Base-by-base conservation (phyloP, 92 coral and sea anemone species). In the Bergia puertoricense region DNA sequence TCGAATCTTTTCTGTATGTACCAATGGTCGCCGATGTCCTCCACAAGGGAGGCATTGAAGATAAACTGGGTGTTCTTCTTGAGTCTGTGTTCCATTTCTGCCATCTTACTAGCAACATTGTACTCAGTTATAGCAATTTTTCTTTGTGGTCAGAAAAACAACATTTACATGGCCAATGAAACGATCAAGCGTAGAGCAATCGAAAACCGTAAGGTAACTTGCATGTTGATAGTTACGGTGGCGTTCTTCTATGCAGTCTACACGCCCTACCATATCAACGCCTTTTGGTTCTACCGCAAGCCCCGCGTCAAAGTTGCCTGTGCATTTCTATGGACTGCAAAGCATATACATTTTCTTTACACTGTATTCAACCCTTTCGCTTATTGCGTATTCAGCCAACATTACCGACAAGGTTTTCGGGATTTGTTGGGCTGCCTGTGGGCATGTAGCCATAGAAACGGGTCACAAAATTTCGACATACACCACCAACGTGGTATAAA, bases 51-150 rank as follows among this genome's bases (percentile, higher is more conserved):
- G 75, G n/a, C 39, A 43, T 8, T 84, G 30, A 84, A 84, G 79
- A 84, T 84, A 69, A 84, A 84, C 87, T 84, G 87, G 87, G 45
- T 84, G 23, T 15, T 68, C 11, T 84, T 84, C 87, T 84, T 84
- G n/a, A n/a, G 78, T 18, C 43, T 84, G 68, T 36, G 79, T 22
- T 48, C n/a, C 15, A 20, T 84, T 18, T 84, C 87, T 42, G 87
- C 87, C 16, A 71, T 54, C 45, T 45, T 71, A 38, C 13, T 84
- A 38, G 59, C 87, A 3, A 14, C 44, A 18, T 6, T 84, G 18
- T 71, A 84, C 16, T 2, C 74, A 37, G 45, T 23, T 41, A 84
- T 69, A 2, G 39, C 44, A 36, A 6, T 84, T 6, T 37, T 22
- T 50, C 67, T 84, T 9, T 84, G 77, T 48, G 18, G 30, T n/a